Evolutionary conservation across 2,797 vertebrate species (phyloP).

Genomic region (Muraenolepis orangiensis): DNA sequence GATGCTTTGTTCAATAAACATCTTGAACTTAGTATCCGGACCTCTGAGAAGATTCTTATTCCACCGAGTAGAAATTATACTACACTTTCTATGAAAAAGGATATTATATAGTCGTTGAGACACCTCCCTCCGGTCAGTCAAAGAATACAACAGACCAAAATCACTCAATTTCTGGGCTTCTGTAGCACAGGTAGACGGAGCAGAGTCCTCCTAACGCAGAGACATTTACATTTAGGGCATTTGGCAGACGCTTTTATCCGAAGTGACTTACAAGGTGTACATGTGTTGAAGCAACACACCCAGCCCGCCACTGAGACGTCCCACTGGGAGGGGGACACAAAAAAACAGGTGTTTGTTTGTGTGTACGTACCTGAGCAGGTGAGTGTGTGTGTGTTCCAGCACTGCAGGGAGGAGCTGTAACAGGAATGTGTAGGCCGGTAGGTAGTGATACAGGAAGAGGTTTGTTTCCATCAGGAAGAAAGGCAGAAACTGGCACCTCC

Average conservation of each 20-base stretch:
- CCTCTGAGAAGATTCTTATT: too few species aligned
- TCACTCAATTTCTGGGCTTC: conserved; percentile 54
- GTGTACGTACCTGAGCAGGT: conserved; percentile 73
- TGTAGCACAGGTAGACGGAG: conserved; percentile 75
- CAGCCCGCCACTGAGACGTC: background rate
- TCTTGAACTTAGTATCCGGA: too few species aligned
- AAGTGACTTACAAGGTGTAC: too few species aligned
- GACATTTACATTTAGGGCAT: too few species aligned
- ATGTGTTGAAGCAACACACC: too few species aligned
- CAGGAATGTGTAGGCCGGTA: conserved; percentile 87
- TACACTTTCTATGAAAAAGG: background rate
- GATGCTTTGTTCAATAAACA: too few species aligned
- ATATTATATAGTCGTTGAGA: background rate
- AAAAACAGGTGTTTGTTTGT: conserved; percentile 2
- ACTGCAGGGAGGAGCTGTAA: conserved; percentile 84
- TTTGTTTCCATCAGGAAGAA: conserved; percentile 96
- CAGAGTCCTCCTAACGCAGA: conserved; percentile 67
- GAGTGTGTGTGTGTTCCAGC: conserved; percentile 73
- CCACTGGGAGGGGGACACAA: background rate
- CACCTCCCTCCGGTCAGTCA: background rate
- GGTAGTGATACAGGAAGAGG: conserved; percentile 94
- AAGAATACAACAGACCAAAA: background rate
- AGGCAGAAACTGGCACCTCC: conserved; percentile 89
- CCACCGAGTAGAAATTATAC: too few species aligned
- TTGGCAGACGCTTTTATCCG: too few species aligned